Percentiles rank a stretch among this genome's conserved stretches.
Conservation (phyloP, 2,797 vertebrate genomes). For the Manis pentadactyla region DNA sequence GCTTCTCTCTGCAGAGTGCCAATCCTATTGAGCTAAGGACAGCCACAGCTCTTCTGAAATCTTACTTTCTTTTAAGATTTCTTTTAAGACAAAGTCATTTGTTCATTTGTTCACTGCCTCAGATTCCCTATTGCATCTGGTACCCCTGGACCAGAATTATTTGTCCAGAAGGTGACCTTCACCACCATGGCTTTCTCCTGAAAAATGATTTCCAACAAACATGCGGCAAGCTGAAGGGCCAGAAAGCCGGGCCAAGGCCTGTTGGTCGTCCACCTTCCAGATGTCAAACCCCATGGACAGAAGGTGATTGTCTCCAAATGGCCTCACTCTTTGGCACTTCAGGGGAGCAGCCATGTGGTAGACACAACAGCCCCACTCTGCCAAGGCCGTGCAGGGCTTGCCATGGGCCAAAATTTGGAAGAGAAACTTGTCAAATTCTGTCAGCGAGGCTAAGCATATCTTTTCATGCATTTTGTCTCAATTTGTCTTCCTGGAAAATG, state of each 20-base stretch:
- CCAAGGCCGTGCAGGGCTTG: conserved; percentile 57
- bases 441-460: conserved; percentile 44
- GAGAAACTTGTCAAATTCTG: conserved; percentile 74
- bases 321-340: conserved; percentile 66
- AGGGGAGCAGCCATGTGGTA: conserved; percentile 80
- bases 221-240: conserved; percentile 66
- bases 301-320: conserved; percentile 79
- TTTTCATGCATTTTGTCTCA: conserved; percentile 31
- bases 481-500: conserved; percentile 63
- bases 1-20: conserved; percentile 68
- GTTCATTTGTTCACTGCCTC: conserved; percentile 64
- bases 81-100: conserved; percentile 69
- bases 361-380: conserved; percentile 67
- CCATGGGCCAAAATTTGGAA: conserved; percentile 48
- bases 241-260: conserved; percentile 72
- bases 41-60: conserved; percentile 64
- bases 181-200: conserved; percentile 40
- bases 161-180: conserved; percentile 79
- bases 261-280: conserved; percentile 80
- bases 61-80: conserved; percentile 70
- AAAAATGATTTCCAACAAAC: conserved; percentile 70
- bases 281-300: conserved; percentile 82
- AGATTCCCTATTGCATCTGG: conserved; percentile 74
- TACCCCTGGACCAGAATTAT: conserved; percentile 76
- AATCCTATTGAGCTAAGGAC: conserved; percentile 70